Base-by-base conservation (phyloP, 2,113 vertebrate genomes). In the Menura novaehollandiae region DNA sequence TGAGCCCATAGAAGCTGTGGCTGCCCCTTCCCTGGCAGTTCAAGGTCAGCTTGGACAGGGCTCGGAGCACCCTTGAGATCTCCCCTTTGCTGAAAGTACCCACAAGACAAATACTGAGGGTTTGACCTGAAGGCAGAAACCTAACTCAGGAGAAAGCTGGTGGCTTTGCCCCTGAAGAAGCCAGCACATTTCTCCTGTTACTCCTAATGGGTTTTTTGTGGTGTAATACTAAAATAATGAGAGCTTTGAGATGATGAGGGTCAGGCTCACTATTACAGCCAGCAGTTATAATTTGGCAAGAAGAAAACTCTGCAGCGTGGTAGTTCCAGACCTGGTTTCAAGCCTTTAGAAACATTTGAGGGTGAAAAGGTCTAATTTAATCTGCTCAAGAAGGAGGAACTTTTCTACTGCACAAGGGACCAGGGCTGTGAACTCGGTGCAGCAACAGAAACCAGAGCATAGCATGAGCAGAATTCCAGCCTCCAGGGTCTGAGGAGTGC, bases 391-490 rank as follows among this genome's bases (percentile, higher is more conserved):
- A 14, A 69, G 46, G 41, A 69, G 43, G 20, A 63, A 15, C 14
- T 63, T 58, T 64, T 11, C 24, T 2, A 0, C 7, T 26, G 56
- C 26, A 10, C 22, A 8, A 32, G 63, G 63, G 46, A 11, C 2
- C 5, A 4, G 41, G 71, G 35, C 46, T 12, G 22, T 19, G 87
- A 63, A 2, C 30, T 71, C 0, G 0, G 23, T 5, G 41, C 37
- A 32, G 7, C 0, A 3, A 26, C 44, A 83, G 68, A 46, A 74
- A 24, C 1, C 69, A 22, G 55, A 66, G 37, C 0, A 0, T 8
- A 11, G 39, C 8, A 3, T 0, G 13, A 69, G 73, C 77, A 55
- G 28, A 11, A 13, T 11, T 59, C 7, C 74, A 82, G 35, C 19
- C 75, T 28, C 53, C 6, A 6, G 66, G 37, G 60, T 58, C 17